Conservation (phyloP, 2,888 invertebrate genomes). For the Abrostola triplasia region DNA sequence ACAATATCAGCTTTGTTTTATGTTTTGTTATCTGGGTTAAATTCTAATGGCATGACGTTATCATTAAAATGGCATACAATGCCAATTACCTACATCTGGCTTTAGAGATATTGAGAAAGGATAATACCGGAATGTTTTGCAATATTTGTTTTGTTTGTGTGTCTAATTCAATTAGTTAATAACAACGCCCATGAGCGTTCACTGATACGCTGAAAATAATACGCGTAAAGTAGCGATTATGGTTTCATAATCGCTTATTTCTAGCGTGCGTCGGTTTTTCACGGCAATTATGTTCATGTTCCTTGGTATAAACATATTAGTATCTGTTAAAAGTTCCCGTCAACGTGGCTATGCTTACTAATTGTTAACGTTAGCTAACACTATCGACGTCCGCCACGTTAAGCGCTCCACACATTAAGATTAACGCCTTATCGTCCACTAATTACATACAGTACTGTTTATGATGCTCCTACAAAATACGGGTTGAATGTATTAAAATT, state of each 20-base stretch:
- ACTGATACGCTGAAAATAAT: conserved; percentile 2
- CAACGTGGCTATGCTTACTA: conserved; percentile 31
- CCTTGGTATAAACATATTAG: conserved; percentile 26
- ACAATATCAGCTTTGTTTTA: conserved; percentile 26
- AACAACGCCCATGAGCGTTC: conserved; percentile 1
- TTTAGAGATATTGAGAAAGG: no score
- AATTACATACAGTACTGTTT: conserved; percentile 70
- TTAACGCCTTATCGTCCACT: conserved; percentile 70
- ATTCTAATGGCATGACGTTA: neutral
- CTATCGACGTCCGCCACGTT: conserved; percentile 53
- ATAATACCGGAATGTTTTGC: no score
- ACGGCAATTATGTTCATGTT: conserved; percentile 21
- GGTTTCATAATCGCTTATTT: conserved; percentile 14
- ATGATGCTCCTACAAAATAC: conserved; percentile 35
- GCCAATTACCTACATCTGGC: no score
- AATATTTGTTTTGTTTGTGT: conserved; percentile 2
- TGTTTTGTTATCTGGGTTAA: conserved; percentile 8
- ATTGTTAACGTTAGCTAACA: conserved; percentile 34
- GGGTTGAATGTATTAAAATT: conserved; percentile 37
- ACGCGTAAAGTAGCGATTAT: conserved; percentile 9
- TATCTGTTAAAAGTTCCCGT: conserved; percentile 45
- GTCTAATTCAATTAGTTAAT: conserved; percentile 25
- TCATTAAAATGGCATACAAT: no score
- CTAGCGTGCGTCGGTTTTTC: conserved; percentile 12
- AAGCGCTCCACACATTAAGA: conserved; percentile 73